Conservation (phyloP, 2,113 vertebrate species). For the Mustela lutreola region DNA sequence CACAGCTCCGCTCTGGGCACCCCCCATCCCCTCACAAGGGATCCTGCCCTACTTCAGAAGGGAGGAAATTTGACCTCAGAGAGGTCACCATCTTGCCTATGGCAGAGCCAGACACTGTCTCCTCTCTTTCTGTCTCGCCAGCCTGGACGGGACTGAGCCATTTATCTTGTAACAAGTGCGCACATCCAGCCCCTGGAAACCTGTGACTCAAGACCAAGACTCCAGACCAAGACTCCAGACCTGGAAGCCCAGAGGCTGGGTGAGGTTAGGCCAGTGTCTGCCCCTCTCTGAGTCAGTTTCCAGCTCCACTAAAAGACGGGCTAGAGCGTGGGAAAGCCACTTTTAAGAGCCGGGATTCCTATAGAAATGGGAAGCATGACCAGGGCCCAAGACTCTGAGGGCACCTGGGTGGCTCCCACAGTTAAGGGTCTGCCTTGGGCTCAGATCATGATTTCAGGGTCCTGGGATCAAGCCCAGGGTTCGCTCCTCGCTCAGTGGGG, state of each 20-base stretch:
- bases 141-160: background rate
- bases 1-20: accelerated
- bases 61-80: background rate
- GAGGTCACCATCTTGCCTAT: background rate
- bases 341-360: background rate
- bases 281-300: background rate
- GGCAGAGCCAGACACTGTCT: background rate
- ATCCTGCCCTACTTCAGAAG: background rate
- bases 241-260: background rate
- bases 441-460: background rate
- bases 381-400: background rate
- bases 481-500: background rate
- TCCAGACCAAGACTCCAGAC: background rate
- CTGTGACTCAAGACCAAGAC: background rate
- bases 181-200: background rate
- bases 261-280: background rate
- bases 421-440: background rate
- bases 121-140: background rate
- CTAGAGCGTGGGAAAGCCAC: background rate
- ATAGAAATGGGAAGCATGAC: background rate
- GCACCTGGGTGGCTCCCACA: background rate
- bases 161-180: accelerated
- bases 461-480: background rate
- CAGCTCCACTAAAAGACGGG: background rate
- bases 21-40: background rate